These are phyloP conservation scores for Drosophila parthenogenetica DNA, from an alignment of 2,888 invertebrate species.

Conservation along the genomic window DNA sequence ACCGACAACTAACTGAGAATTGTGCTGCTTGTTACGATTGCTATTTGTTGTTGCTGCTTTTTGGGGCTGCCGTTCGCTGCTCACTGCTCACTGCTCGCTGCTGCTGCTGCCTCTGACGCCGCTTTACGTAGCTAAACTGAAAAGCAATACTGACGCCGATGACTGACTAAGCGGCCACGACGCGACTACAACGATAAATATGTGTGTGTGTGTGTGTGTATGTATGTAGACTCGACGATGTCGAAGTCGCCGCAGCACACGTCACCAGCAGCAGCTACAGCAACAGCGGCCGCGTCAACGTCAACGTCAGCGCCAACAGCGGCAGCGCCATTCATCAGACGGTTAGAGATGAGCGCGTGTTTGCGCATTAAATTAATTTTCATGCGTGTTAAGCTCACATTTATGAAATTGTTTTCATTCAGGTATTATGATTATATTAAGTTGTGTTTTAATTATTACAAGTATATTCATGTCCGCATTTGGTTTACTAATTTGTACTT, in stretches of 20 bases:
- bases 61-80: constrained; percentile 39
- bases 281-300: neutral
- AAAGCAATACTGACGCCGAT: constrained; percentile 71
- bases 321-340: constrained; percentile 3
- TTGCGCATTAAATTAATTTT: constrained; percentile 18
- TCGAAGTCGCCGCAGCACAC: constrained; percentile 57
- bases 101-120: constrained; percentile 61
- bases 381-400: constrained; percentile 10
- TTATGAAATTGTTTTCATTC: neutral
- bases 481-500: too few species aligned
- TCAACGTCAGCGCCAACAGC: constrained; percentile 11
- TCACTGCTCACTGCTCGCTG: constrained; percentile 29
- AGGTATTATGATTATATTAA: neutral
- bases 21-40: constrained; percentile 27
- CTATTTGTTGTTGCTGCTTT: constrained; percentile 35
- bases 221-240: constrained; percentile 27
- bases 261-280: constrained; percentile 49
- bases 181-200: constrained; percentile 48
- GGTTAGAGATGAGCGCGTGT: constrained; percentile 43
- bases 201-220: constrained; percentile 3
- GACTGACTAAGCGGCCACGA: constrained; percentile 73
- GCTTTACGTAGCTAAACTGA: constrained; percentile 72
- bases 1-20: constrained; percentile 48
- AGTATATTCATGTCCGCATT: neutral
- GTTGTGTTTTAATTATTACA: neutral